Evolutionary conservation across 1,140 invertebrate genomes (phyloP).

Genomic region (Drosophila chauvacae): DNA sequence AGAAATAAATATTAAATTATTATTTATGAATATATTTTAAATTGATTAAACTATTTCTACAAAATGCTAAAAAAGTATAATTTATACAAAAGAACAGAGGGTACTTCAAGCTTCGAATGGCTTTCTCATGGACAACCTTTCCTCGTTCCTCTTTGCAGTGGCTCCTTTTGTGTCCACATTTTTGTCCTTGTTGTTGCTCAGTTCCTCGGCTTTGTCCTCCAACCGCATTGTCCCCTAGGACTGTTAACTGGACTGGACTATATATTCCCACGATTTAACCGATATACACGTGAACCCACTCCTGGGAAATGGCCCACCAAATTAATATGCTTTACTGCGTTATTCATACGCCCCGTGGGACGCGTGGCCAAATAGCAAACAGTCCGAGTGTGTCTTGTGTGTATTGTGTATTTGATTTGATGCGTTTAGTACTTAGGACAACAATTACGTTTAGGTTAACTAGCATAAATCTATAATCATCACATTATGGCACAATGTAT

Average conservation of each 20-base stretch:
- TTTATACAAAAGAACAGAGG: neutral
- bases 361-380: slow-evolving; percentile 21
- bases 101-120: neutral
- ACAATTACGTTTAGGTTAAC: slow-evolving; percentile 75
- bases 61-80: slow-evolving; percentile 1
- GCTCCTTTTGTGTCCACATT: slow-evolving; percentile 2
- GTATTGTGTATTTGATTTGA: slow-evolving; percentile 46
- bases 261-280: slow-evolving; percentile 8
- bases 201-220: slow-evolving; percentile 3
- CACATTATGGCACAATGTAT: slow-evolving; percentile 82
- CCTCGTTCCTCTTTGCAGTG: neutral
- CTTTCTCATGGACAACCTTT: neutral
- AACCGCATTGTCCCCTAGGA: slow-evolving; percentile 15
- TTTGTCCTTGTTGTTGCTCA: neutral
- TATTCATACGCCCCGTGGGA: slow-evolving; percentile 47
- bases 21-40: too few relatives aligned
- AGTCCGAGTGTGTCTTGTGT: slow-evolving; percentile 8
- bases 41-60: neutral
- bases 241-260: slow-evolving; percentile 14
- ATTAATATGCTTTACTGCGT: slow-evolving; percentile 30
- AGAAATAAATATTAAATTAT: neutral
- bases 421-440: slow-evolving; percentile 58
- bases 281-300: slow-evolving; percentile 1
- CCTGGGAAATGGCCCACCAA: slow-evolving; percentile 5
- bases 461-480: slow-evolving; percentile 80